Percentiles rank a stretch among this genome's conserved stretches.
phyloP scores from a whole-genome alignment of 2,888 invertebrate species.

The Drosophila monieri region DNA sequence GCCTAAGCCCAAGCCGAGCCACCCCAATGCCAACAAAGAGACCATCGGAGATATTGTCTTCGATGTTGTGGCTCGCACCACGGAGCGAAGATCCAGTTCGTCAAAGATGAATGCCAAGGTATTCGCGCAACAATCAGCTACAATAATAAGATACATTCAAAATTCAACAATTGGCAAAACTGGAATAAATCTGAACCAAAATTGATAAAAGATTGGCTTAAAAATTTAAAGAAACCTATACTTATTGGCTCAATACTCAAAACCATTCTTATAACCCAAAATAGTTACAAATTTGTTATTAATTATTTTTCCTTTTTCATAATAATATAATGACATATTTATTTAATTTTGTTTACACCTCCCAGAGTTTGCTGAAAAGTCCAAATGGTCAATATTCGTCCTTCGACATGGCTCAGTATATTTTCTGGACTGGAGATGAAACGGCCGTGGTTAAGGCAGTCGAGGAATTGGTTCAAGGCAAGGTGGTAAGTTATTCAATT shows the following conservation, averaged over 20 bases:
- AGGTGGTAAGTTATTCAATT: slow-evolving; percentile 86
- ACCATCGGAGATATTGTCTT: slow-evolving; percentile 77
- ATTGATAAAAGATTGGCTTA: slow-evolving; percentile 55
- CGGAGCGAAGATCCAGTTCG: slow-evolving; percentile 78
- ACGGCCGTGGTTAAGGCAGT: slow-evolving; percentile 90
- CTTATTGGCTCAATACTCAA: not conserved
- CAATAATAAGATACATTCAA: not conserved
- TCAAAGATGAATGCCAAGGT: slow-evolving; percentile 82
- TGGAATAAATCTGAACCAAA: slow-evolving; percentile 24
- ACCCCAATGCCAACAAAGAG: slow-evolving; percentile 76
- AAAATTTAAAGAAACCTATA: not conserved
- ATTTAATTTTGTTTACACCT: slow-evolving; percentile 83
- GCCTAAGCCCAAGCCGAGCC: slow-evolving; percentile 44
- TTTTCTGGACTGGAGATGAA: slow-evolving; percentile 93
- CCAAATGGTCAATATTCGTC: slow-evolving; percentile 89
- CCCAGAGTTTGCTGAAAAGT: slow-evolving; percentile 84
- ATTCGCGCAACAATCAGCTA: slow-evolving; percentile 58
- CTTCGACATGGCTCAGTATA: slow-evolving; percentile 92
- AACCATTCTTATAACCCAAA: not conserved
- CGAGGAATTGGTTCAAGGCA: slow-evolving; percentile 90
- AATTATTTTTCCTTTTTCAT: too few relatives aligned
- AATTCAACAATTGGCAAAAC: slow-evolving; percentile 1
- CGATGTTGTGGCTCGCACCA: slow-evolving; percentile 73
- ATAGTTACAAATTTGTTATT: too few relatives aligned
- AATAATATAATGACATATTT: not conserved